A percentile compares a stretch with the other conserved stretches of the same genome.
Evolutionary conservation across 2,113 vertebrate genomes (phyloP).

Genomic region (Microcebus murinus): DNA sequence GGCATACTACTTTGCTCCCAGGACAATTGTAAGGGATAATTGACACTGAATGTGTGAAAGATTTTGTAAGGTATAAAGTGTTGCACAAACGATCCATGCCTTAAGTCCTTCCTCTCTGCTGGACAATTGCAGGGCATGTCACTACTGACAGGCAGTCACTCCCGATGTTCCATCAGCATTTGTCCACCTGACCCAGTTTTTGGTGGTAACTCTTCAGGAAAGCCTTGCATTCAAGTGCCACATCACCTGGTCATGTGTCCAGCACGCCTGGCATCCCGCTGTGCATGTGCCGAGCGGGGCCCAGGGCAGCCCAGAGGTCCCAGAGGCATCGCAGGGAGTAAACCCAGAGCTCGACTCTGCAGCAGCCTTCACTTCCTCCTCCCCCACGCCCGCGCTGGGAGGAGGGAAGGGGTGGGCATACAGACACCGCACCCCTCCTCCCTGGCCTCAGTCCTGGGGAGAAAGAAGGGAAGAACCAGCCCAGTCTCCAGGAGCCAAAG

Average conservation of each 20-base stretch:
- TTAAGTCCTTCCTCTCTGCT: neutral
- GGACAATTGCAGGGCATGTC: neutral
- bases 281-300: neutral
- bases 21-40: neutral
- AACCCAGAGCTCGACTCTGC: neutral
- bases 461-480: slow-evolving; percentile 29
- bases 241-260: neutral
- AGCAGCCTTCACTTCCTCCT: neutral
- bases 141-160: neutral
- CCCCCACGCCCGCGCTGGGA: neutral
- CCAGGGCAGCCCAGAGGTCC: fast-evolving
- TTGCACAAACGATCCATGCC: neutral
- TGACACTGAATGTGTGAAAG: neutral
- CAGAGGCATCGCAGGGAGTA: no score
- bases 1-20: neutral
- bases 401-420: neutral
- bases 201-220: slow-evolving; percentile 68
- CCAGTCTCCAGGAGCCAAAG: slow-evolving; percentile 58
- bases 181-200: slow-evolving; percentile 23
- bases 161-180: neutral
- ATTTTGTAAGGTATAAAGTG: neutral
- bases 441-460: slow-evolving; percentile 21
- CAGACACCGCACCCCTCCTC: neutral
- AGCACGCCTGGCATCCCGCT: neutral
- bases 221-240: neutral